Evolutionary conservation across 2,888 invertebrate species (phyloP).

Genomic region (Melipona beecheii): DNA sequence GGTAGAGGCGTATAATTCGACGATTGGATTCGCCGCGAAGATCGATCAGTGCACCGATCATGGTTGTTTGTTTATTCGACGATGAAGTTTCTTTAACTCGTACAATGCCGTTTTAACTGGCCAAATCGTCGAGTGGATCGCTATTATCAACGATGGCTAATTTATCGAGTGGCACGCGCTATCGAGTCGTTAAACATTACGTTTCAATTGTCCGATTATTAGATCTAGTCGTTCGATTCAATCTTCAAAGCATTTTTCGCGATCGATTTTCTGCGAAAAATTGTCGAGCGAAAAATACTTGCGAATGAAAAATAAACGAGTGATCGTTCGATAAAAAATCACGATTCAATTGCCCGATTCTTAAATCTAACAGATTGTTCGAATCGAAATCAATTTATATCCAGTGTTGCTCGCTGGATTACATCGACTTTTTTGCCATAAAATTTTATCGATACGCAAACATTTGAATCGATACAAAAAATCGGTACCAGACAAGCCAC

Average conservation of each 20-base stretch:
- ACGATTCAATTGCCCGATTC: too few relatives aligned
- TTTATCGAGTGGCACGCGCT: not conserved
- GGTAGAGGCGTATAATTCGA: conserved; percentile 52
- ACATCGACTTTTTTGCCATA: too few relatives aligned
- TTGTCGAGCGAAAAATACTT: too few relatives aligned
- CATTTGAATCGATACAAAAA: too few relatives aligned
- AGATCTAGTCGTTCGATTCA: not conserved
- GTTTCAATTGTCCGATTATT: not conserved
- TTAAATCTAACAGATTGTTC: too few relatives aligned
- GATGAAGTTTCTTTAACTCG: not conserved
- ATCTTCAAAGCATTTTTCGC: not conserved
- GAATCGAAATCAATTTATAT: too few relatives aligned
- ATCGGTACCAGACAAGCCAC: too few relatives aligned
- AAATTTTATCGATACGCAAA: too few relatives aligned
- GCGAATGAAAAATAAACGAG: too few relatives aligned
- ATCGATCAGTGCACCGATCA: conserved; percentile 1
- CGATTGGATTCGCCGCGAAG: conserved; percentile 12
- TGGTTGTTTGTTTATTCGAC: not conserved
- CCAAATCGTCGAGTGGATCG: not conserved
- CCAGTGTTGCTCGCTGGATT: too few relatives aligned
- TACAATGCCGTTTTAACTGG: not conserved
- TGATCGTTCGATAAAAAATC: too few relatives aligned
- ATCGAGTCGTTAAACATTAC: not conserved
- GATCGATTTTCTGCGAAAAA: too few relatives aligned
- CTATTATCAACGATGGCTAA: not conserved